Conservation (phyloP, 1,140 invertebrate genomes). For the Stegodyphus dumicola region DNA sequence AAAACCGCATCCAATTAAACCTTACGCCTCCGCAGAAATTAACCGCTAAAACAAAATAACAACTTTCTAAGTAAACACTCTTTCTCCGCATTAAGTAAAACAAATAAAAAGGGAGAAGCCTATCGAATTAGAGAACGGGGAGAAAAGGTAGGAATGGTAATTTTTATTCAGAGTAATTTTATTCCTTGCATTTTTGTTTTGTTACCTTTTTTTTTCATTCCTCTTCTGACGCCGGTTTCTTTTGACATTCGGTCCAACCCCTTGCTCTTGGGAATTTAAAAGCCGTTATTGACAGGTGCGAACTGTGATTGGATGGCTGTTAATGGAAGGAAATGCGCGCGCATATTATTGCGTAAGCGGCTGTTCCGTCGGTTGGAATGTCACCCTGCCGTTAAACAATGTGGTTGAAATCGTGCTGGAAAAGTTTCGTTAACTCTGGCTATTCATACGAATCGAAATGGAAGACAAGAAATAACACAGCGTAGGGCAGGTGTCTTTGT, state of each 20-base stretch:
- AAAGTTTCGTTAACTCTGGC: no score
- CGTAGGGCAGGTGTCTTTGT: no score
- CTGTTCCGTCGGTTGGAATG: slow-evolving; percentile 13
- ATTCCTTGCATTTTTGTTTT: slow-evolving; percentile 38
- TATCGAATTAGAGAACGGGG: slow-evolving; percentile 27
- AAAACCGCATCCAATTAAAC: slow-evolving; percentile 49
- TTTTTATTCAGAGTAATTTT: slow-evolving; percentile 57
- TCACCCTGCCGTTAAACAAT: not conserved
- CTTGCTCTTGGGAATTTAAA: slow-evolving; percentile 56
- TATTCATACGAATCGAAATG: no score
- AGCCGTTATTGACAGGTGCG: slow-evolving; percentile 58
- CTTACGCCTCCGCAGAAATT: slow-evolving; percentile 14
- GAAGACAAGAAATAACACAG: no score
- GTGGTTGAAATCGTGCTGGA: no score
- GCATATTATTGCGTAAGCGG: slow-evolving; percentile 19
- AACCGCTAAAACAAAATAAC: slow-evolving; percentile 11
- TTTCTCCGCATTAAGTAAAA: slow-evolving; percentile 39
- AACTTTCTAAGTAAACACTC: not conserved
- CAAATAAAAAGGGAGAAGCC: slow-evolving; percentile 10
- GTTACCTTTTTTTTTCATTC: not conserved
- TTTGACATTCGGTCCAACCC: slow-evolving; percentile 45
- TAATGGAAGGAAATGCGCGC: slow-evolving; percentile 39
- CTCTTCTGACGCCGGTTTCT: slow-evolving; percentile 14
- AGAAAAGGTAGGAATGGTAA: slow-evolving; percentile 20
- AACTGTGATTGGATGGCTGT: slow-evolving; percentile 43